Evolutionary conservation across 2,888 invertebrate genomes (phyloP), one percentile per base, ranked within the genome.

Genomic region (Pristionchus entomophagus): DNA sequence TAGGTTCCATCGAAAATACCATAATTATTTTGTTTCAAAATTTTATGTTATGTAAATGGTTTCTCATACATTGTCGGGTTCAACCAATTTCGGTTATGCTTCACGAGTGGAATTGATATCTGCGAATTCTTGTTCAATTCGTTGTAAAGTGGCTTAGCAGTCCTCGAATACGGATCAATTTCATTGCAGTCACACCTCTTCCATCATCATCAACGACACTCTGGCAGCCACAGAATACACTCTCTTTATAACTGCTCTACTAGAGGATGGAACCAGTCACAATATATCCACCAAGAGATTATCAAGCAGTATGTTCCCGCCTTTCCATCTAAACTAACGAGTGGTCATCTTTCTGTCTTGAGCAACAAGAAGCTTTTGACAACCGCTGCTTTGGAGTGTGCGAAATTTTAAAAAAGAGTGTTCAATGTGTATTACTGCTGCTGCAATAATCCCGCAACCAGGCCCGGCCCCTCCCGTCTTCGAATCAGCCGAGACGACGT

Each of bases 161-260:
- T n/a, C n/a, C n/a, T n/a, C n/a, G n/a, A n/a, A n/a, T n/a, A 56
- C 56, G 56, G 19, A 56, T 45, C 56, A 14, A 8, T n/a, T 22
- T 69, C 38, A 0, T 35, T 73, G 5, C 87, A 90, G 90, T 41
- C 88, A 88, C 65, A 88, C 88, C 0, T 86, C 88, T 41, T 86
- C 89, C 26, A 88, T 90, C 14, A 62, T 88, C 45, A 88, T 92
- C 77, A 90, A 92, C 86, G 88, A 91, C 49, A 92, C 92, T 14
- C 89, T 91, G 35, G 90, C 92, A 0, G 91, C 92, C 22, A 88
- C 91, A n/a, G 92, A 92, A 69, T 92, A 92, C 86, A 87, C 89
- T 0, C 87, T 92, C 22, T 89, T 88, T 29, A 87, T 92, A 14
- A 89, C 89, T 45, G 92, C 91, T 0, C 86, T 91, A 10, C 81